These are phyloP conservation scores for Conus ventricosus DNA, from an alignment of 1,140 invertebrate species.

Conservation along the genomic window DNA sequence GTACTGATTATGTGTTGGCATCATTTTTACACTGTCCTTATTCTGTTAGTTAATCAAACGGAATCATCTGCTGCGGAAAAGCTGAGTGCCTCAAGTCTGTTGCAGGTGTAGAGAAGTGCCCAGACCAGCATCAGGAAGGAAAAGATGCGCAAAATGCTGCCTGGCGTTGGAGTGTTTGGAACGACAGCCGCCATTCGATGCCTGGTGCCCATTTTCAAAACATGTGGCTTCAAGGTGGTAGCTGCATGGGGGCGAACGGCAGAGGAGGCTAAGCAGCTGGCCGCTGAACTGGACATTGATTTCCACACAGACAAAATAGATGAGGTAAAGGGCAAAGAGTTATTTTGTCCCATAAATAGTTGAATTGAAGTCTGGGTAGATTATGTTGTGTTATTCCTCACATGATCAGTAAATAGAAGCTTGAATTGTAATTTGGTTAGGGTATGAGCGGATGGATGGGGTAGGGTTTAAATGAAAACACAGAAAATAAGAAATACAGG, in stretches of 20 bases:
- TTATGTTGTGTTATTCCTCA: neutral
- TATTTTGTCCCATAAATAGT: neutral
- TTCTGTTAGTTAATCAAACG: too few species aligned
- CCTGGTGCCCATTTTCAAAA: conserved; percentile 91
- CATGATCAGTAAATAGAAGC: too few species aligned
- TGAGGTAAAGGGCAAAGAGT: conserved; percentile 80
- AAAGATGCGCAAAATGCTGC: conserved; percentile 77
- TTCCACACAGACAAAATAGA: conserved; percentile 95
- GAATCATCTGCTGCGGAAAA: too few species aligned
- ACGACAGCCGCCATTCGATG: conserved; percentile 91
- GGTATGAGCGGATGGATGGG: too few species aligned
- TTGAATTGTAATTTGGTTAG: too few species aligned
- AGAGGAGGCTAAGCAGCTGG: conserved; percentile 86
- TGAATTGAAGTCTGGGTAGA: neutral
- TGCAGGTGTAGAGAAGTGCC: neutral
- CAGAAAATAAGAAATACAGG: too few species aligned
- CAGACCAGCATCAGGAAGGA: neutral
- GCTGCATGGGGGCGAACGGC: conserved; percentile 93
- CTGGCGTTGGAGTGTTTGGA: conserved; percentile 96
- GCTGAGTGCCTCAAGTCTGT: too few species aligned
- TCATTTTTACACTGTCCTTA: too few species aligned
- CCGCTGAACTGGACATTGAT: conserved; percentile 88
- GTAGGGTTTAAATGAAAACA: too few species aligned
- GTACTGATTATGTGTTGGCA: too few species aligned
- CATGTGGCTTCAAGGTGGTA: conserved; percentile 88